Evolutionary conservation across 2,113 vertebrate species (phyloP).

Genomic region (Ornithorhynchus anatinus): DNA sequence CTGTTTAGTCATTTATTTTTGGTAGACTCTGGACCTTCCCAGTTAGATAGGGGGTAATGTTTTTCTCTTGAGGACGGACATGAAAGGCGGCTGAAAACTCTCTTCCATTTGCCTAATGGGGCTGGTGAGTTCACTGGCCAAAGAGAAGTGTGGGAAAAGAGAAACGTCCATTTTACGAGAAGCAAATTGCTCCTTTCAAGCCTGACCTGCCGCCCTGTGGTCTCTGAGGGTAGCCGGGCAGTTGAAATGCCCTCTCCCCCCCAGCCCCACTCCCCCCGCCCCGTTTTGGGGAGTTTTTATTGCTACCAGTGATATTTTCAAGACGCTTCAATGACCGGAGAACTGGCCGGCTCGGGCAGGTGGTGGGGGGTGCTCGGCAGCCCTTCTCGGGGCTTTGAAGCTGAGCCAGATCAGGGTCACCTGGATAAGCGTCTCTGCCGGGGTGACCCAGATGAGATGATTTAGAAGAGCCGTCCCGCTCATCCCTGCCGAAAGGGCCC

Average conservation of each 20-base stretch:
- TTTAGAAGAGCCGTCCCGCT: no score
- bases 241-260: neutral
- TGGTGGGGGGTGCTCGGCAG: no score
- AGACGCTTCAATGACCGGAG: neutral
- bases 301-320: neutral
- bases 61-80: slow-evolving; percentile 22
- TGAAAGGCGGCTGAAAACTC: slow-evolving; percentile 25
- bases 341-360: neutral
- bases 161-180: neutral
- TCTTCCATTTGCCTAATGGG: slow-evolving; percentile 12
- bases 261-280: no score
- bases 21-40: slow-evolving; percentile 32
- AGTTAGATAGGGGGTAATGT: slow-evolving; percentile 28
- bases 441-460: no score
- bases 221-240: neutral
- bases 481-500: no score
- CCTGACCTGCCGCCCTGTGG: no score
- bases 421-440: no score
- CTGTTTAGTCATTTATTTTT: slow-evolving; percentile 53
- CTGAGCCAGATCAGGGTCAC: no score
- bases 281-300: no score
- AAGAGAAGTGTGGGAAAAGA: neutral
- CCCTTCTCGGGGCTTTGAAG: no score
- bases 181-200: no score
- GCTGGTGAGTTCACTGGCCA: slow-evolving; percentile 4